These are phyloP conservation scores for Nycticryphes semicollaris DNA, from an alignment of 2,113 vertebrate genomes.

Conservation along the genomic window DNA sequence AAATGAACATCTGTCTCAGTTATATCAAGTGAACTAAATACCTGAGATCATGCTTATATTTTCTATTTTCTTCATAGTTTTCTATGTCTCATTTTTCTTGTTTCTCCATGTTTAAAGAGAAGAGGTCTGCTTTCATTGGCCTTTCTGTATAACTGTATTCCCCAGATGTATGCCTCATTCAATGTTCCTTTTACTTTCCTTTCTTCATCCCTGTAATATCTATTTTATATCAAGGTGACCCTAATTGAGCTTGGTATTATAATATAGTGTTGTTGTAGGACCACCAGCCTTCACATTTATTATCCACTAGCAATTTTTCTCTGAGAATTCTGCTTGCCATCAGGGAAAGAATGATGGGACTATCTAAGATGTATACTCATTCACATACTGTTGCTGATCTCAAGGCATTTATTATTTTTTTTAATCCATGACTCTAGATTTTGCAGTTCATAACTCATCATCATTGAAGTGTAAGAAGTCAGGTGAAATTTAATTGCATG, in stretches of 20 bases:
- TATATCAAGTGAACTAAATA: not conserved
- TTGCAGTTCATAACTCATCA: conserved; percentile 48
- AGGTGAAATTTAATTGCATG: conserved; percentile 51
- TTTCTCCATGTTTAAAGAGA: not conserved
- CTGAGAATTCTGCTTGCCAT: conserved; percentile 35
- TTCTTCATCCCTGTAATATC: not conserved
- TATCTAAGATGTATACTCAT: not conserved
- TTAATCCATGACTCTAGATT: not conserved
- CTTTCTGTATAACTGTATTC: not conserved
- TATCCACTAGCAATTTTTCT: conserved; percentile 28
- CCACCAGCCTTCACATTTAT: conserved; percentile 30
- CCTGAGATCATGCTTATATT: not conserved
- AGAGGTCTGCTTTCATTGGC: not conserved
- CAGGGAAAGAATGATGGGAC: conserved; percentile 25
- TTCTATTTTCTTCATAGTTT: not conserved
- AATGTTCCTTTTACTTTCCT: not conserved
- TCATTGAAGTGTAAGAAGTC: conserved; percentile 28
- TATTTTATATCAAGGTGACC: conserved; percentile 54
- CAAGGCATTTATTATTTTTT: not conserved
- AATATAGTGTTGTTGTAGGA: conserved; percentile 16
- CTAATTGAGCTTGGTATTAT: conserved; percentile 25
- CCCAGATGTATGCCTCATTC: conserved; percentile 1
- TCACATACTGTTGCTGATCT: conserved; percentile 17
- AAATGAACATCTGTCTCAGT: not conserved
- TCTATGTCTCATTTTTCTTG: not conserved